phyloP scores from a whole-genome alignment of 1,140 invertebrate genomes.

The Drosophila subpulchrella region DNA sequence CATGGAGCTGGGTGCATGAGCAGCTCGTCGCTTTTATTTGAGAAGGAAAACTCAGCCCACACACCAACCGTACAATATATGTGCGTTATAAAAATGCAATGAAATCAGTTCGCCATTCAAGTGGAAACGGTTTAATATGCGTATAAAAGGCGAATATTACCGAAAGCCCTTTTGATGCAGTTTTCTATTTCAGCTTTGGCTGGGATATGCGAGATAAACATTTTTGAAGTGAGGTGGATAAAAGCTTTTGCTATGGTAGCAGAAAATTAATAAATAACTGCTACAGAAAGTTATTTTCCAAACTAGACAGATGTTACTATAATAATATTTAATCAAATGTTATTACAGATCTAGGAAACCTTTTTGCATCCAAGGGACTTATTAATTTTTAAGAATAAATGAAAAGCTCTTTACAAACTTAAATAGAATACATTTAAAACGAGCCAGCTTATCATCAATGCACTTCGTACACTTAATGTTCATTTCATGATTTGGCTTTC shows the following conservation, averaged over 20 bases:
- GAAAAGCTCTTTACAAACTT: background rate
- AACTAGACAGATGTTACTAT: background rate
- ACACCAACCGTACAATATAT: background rate
- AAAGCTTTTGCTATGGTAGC: background rate
- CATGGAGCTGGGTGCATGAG: constrained; percentile 45
- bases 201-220: constrained; percentile 2
- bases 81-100: constrained; percentile 58
- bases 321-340: too few relatives aligned
- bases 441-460: background rate
- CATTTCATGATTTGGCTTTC: background rate
- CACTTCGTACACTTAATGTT: background rate
- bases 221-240: background rate
- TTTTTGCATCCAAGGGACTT: background rate
- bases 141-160: constrained; percentile 71
- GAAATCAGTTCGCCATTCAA: constrained; percentile 78
- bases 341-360: too few relatives aligned
- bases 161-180: constrained; percentile 38
- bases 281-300: background rate
- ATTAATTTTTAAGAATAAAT: background rate
- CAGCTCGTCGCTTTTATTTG: constrained; percentile 54
- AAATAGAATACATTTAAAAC: background rate
- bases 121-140: constrained; percentile 79
- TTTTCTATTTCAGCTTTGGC: constrained; percentile 18
- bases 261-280: background rate
- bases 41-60: constrained; percentile 31